These are phyloP conservation scores for Hippocampus barbouri DNA, from an alignment of 2,113 vertebrate genomes.

Conservation along the genomic window DNA sequence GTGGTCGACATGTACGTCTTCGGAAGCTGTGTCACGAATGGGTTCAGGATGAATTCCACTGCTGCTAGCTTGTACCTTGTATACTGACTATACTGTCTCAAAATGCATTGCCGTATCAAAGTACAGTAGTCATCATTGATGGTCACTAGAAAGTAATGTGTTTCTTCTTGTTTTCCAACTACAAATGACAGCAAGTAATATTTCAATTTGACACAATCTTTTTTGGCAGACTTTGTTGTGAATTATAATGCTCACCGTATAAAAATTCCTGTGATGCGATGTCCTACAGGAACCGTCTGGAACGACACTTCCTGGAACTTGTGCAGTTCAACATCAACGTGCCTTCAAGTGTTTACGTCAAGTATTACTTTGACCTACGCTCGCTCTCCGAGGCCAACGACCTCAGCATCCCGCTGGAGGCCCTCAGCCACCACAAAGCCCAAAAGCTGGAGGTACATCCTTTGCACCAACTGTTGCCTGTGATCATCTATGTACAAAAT, in stretches of 20 bases:
- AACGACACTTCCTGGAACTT: constrained; percentile 14
- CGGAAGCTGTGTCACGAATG: not conserved
- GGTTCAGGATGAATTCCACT: not conserved
- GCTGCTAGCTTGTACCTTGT: too few species aligned
- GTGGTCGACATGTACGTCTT: constrained; percentile 9
- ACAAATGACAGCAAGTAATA: too few species aligned
- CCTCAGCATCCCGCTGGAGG: constrained; percentile 11
- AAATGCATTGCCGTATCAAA: too few species aligned
- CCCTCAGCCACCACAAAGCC: constrained; percentile 9
- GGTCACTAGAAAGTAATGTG: not conserved
- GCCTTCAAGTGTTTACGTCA: constrained; percentile 7
- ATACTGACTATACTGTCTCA: too few species aligned
- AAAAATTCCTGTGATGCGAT: not conserved
- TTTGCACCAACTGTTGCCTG: not conserved
- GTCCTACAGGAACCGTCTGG: constrained; percentile 4
- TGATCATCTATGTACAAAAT: not conserved
- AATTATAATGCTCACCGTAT: too few species aligned
- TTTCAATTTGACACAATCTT: too few species aligned
- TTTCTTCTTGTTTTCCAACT: too few species aligned
- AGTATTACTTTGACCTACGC: constrained; percentile 15
- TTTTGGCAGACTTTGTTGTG: too few species aligned
- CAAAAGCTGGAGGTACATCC: constrained; percentile 7
- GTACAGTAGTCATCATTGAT: too few species aligned
- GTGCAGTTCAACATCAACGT: constrained; percentile 17
- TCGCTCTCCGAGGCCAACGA: constrained; percentile 13